Evolutionary conservation across 2,113 vertebrate species (phyloP), one percentile per base, ranked within the genome.

Genomic region (Corvus moneduloides): DNA sequence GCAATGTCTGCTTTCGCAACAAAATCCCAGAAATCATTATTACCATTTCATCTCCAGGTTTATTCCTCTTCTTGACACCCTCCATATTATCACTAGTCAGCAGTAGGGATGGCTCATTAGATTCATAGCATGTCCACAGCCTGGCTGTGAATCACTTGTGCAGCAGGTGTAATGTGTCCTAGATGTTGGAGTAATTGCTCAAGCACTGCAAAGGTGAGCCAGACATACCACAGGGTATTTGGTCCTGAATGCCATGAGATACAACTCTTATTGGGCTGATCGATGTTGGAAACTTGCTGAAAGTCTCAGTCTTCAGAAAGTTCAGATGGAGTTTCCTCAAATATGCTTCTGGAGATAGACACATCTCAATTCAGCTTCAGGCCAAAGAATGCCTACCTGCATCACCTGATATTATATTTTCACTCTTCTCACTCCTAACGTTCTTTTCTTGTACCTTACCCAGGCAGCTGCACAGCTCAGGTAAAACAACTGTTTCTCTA

Each of bases 201-300:
- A 11, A 63, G 21, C 39, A 48, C 51, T 56, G 41, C 10, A 28
- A 76, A 86, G 21, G 15, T 64, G 37, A 73, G 18, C 32, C 32
- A 73, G 44, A 35, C 9, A 6, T 12, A 39, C 5, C 2, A 2
- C 10, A 16, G 0, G 0, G 30, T n/a, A 16, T 73, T 84, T 80
- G 68, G 18, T 72, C n/a, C 30, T 16, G n/a, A 46, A n/a, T 32
- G 22, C 15, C 22, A 24, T 21, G 46, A 32, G 9, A 14, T 26
- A 21, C 18, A 51, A 11, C 33, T 84, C 26, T 51, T n/a, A 20
- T 6, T 41, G 37, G 10, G 26, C 22, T 71, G 9, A 28, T 17
- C 6, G 0, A 12, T 43, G 54, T 43, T 23, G 66, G 56, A 51
- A 75, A 41, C 32, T 71, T 71, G 22, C 26, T 63, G 39, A 62